Evolutionary conservation across 2,888 invertebrate species (phyloP).

Genomic region (Leptinotarsa haldemani): DNA sequence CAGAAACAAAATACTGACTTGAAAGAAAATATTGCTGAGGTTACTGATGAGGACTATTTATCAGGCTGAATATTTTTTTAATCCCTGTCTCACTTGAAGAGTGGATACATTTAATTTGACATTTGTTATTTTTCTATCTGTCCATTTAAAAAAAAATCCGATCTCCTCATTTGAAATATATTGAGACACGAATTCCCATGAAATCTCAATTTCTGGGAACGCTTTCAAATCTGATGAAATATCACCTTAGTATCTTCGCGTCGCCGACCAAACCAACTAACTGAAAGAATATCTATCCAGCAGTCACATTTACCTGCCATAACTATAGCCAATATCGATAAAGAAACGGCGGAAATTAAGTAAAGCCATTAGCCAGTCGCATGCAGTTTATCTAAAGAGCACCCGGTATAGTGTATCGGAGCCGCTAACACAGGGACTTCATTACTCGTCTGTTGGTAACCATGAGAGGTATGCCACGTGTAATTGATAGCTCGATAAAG

Average conservation of each 20-base stretch:
- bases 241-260: neutral
- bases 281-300: conserved; percentile 25
- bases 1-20: too few species aligned
- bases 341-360: conserved; percentile 53
- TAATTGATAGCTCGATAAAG: conserved; percentile 63
- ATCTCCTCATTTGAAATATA: neutral
- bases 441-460: conserved; percentile 56
- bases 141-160: too few species aligned
- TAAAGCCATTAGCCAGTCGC: conserved; percentile 58
- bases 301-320: conserved; percentile 50
- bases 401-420: conserved; percentile 50
- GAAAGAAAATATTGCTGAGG: too few species aligned
- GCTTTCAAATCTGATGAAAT: conserved; percentile 14
- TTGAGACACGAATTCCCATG: neutral
- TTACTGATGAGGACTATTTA: too few species aligned
- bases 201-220: conserved; percentile 4
- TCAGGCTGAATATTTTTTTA: too few species aligned
- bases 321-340: conserved; percentile 54
- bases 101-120: too few species aligned
- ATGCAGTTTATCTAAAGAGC: conserved; percentile 58
- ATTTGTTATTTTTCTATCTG: too few species aligned
- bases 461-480: conserved; percentile 53
- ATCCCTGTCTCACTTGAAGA: too few species aligned
- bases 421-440: conserved; percentile 55
- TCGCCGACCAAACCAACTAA: conserved; percentile 30